These are phyloP conservation scores for Neogobius melanostomus DNA, from an alignment of 2,113 vertebrate species.

Conservation along the genomic window DNA sequence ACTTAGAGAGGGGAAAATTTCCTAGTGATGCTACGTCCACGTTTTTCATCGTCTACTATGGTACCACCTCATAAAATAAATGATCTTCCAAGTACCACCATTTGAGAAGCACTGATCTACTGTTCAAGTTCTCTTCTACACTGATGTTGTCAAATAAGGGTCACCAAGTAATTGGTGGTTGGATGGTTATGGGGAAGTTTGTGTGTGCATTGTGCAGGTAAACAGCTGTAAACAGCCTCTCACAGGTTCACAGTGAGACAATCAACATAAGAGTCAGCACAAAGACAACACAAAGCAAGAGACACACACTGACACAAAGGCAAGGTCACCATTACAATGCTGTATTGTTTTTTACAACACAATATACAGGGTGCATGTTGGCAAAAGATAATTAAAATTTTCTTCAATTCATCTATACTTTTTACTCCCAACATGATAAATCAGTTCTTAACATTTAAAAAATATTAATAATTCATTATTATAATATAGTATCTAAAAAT, in stretches of 20 bases:
- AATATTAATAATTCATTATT: background rate
- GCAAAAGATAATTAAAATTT: conserved; percentile 19
- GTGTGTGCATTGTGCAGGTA: background rate
- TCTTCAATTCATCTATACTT: conserved; percentile 7
- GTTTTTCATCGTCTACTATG: no score
- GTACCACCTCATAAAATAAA: no score
- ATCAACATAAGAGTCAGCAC: conserved; percentile 16
- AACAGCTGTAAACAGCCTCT: conserved; percentile 14
- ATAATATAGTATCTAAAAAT: background rate
- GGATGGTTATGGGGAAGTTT: no score
- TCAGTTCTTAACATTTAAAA: background rate
- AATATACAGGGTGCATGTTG: conserved; percentile 17
- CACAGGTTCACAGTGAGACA: conserved; percentile 31
- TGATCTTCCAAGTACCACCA: no score
- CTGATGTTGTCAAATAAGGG: no score
- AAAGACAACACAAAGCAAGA: conserved; percentile 28
- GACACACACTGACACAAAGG: conserved; percentile 39
- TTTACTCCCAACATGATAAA: background rate
- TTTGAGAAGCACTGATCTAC: no score
- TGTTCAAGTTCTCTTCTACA: no score
- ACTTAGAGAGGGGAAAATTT: no score
- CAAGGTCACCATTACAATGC: conserved; percentile 25
- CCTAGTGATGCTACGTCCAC: no score
- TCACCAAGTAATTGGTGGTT: no score
- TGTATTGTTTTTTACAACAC: conserved; percentile 30